Evolutionary conservation across 2,888 invertebrate genomes (phyloP).

Genomic region (Matsumyia berberina): DNA sequence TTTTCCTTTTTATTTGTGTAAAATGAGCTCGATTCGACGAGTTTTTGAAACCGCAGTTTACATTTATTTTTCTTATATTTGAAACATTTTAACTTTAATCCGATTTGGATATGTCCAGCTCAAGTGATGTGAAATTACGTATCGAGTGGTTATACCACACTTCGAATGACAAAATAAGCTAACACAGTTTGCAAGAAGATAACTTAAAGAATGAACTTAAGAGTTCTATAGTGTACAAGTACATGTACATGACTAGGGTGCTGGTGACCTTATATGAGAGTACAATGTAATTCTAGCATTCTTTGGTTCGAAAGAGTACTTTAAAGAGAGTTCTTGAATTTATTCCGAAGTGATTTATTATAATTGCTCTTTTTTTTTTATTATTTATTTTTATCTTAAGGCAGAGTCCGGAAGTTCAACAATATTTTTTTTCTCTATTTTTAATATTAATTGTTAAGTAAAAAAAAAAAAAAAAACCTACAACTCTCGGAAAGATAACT

Average conservation of each 20-base stretch:
- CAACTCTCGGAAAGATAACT: conserved; percentile 40
- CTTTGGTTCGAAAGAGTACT: conserved; percentile 63
- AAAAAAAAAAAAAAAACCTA: conserved; percentile 30
- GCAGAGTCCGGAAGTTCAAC: conserved; percentile 75
- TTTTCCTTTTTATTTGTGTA: conserved; percentile 41
- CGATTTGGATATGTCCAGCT: conserved; percentile 24
- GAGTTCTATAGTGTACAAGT: conserved; percentile 23
- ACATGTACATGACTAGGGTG: conserved; percentile 60
- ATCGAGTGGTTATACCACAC: conserved; percentile 35
- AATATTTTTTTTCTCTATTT: conserved; percentile 32
- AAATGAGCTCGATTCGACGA: conserved; percentile 61
- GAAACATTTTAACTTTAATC: conserved; percentile 17
- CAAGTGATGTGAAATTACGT: conserved; percentile 64
- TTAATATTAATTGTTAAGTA: conserved; percentile 23
- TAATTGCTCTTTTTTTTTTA: conserved; percentile 29
- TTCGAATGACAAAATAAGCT: conserved; percentile 54
- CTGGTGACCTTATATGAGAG: conserved; percentile 47
- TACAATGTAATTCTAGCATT: conserved; percentile 30
- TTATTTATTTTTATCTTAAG: conserved; percentile 61
- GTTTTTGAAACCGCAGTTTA: conserved; percentile 72
- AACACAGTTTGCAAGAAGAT: conserved; percentile 50
- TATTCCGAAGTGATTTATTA: conserved; percentile 49
- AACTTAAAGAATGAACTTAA: conserved; percentile 53
- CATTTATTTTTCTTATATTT: conserved; percentile 22
- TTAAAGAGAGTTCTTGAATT: conserved; percentile 43